Base-by-base conservation (phyloP, 1,140 invertebrate genomes). In the Heliconius eleuchia region DNA sequence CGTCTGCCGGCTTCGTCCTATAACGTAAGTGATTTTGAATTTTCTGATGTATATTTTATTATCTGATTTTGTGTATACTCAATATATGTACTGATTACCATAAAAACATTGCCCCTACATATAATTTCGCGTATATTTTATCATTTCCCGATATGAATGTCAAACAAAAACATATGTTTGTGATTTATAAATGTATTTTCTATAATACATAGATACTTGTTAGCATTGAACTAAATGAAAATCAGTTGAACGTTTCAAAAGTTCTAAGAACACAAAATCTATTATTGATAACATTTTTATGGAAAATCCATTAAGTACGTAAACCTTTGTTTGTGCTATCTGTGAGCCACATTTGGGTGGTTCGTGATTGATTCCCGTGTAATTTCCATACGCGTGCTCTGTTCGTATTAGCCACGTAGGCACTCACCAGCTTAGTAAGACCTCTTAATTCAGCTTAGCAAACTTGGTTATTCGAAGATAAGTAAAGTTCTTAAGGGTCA, bases 21-120 rank as follows among this genome's bases (percentile, higher is more conserved):
- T 91, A 90, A 92, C 92, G 92, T 94, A 94, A 94, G 92, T 94
- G 92, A 93, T 94, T 94, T 93, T 92, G 91, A 91, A 94, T 94
- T 94, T 93, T 92, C 90, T 93, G 92, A 93, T 94, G 89, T 91
- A 88, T 93, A 91, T 94, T 93, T 93, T 93, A 94, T 92, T 94
- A 92, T 92, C 89, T 92, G 87, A 87, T 91, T 93, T 93, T 91
- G 92, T 91, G 87, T 91, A 83, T 89, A 87, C 87, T 87, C 91
- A 85, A 89, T 92, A 89, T 92, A 86, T 88, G 89, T 87, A 85
- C 85, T 77, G 82, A 88, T 91, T 91, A 90, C 89, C 87, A 91
- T 84, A 83, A 88, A 89, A 84, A 86, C 86, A 90, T 91, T 91
- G 87, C 84, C 74, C 57, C 37, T 74, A 74, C 8, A 46, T 50